Base-by-base conservation (phyloP, 2,797 vertebrate species). In the Eutrigla gurnardus region DNA sequence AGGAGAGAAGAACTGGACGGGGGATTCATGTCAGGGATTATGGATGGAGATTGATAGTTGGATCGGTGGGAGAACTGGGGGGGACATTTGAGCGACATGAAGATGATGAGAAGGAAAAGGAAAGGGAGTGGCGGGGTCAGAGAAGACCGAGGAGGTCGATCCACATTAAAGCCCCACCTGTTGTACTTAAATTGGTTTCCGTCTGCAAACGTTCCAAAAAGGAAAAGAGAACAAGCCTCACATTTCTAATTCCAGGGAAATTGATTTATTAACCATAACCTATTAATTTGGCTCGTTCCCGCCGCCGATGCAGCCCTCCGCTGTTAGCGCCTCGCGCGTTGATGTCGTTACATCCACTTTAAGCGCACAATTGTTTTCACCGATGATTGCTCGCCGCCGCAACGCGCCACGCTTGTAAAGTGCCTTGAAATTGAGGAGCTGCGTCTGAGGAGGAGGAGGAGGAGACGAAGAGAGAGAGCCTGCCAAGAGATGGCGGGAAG, bases 341-440 rank as follows among this genome's bases (percentile, higher is more conserved):
- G 72, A 83, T 73, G 83, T 74, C 64, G 60, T 84, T 88, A 85
- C 82, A 90, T 84, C 75, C 60, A 78, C 80, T 89, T 91, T 73
- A 82, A 83, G 78, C 60, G 53, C 65, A 60, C 77, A 67, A 81
- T 89, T 89, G 85, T 91, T 90, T 92, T 84, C 64, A 52, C 54
- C 7, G 63, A 76, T 84, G 86, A 90, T 87, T 90, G 85, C 67
- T 75, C 25, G 70, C 65, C 40, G 69, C 59, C 4, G 54, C 81
- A 69, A 80, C 82, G 47, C 25, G 78, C 78, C 70, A 86, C 52
- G 81, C 82, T 87, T 77, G 68, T 84, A 89, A 92, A 91, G 85
- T 57, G 81, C 85, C 91, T 88, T 90, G 90, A 92, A 92, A 91
- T 89, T 81, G 77, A 88, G 78, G 55, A 78, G 80, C 49, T 64